Percentiles rank a stretch among this genome's conserved stretches.
phyloP scores from a whole-genome alignment of 1,140 invertebrate species.

The Hestina assimilis region DNA sequence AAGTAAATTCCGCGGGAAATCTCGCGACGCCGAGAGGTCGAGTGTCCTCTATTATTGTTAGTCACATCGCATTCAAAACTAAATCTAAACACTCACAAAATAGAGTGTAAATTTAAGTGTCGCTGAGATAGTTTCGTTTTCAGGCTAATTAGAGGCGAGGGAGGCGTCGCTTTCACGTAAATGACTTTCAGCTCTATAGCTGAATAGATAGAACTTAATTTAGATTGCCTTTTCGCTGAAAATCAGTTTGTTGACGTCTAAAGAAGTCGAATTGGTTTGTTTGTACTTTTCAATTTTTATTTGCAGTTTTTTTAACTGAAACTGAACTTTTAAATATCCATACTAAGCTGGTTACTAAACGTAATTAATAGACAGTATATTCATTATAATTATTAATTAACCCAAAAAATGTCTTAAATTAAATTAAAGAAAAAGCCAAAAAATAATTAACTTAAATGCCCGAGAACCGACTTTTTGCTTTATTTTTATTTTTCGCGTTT shows the following conservation, averaged over 20 bases:
- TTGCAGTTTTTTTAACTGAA: background rate
- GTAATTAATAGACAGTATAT: too few species aligned
- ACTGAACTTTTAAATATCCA: slow-evolving; percentile 2
- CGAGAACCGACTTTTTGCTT: too few species aligned
- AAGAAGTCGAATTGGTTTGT: slow-evolving; percentile 38
- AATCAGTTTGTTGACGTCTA: slow-evolving; percentile 40
- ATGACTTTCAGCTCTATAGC: slow-evolving; percentile 43
- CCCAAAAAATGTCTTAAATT: too few species aligned
- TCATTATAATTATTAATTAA: too few species aligned
- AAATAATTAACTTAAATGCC: too few species aligned
- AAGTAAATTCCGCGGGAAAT: slow-evolving; percentile 55
- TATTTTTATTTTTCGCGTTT: too few species aligned
- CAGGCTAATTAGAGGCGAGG: slow-evolving; percentile 70
- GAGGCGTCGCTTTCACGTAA: slow-evolving; percentile 26
- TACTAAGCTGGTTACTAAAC: background rate
- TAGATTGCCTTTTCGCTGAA: slow-evolving; percentile 18
- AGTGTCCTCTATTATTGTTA: slow-evolving; percentile 68
- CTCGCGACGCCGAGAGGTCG: slow-evolving; percentile 56
- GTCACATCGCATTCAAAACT: slow-evolving; percentile 11
- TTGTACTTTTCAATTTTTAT: slow-evolving; percentile 15
- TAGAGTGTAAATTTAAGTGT: slow-evolving; percentile 40
- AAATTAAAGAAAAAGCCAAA: too few species aligned
- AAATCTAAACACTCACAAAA: slow-evolving; percentile 31
- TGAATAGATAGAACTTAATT: slow-evolving; percentile 19
- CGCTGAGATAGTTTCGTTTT: slow-evolving; percentile 60